These are phyloP conservation scores for Sarotherodon lohbergeri DNA, from an alignment of 2,113 vertebrate genomes.

Conservation along the genomic window DNA sequence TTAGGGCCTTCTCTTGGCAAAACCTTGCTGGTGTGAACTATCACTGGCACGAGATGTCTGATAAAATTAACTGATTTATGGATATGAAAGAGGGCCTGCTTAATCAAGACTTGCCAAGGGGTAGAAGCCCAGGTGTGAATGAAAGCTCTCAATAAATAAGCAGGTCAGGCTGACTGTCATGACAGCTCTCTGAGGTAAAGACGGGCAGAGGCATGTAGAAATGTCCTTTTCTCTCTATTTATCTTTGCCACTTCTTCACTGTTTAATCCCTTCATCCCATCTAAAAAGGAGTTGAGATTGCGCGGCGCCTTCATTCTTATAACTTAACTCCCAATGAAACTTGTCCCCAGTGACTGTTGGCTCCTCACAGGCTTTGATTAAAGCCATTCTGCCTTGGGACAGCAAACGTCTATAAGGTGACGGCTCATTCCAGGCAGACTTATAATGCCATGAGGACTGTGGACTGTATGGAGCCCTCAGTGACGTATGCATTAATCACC, in stretches of 20 bases:
- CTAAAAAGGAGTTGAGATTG: constrained; percentile 24
- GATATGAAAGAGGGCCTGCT: constrained; percentile 27
- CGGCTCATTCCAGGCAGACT: constrained; percentile 26
- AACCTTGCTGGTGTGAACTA: constrained; percentile 22
- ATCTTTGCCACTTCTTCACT: constrained; percentile 27
- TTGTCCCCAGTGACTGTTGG: constrained; percentile 48
- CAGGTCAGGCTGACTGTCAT: constrained; percentile 15
- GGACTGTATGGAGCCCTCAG: constrained; percentile 34
- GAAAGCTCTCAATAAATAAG: constrained; percentile 60
- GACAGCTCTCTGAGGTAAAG: constrained; percentile 40
- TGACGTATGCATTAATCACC: constrained; percentile 49
- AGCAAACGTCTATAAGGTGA: constrained; percentile 34
- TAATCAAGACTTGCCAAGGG: constrained; percentile 27
- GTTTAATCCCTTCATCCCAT: constrained; percentile 23
- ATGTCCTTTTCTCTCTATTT: constrained; percentile 18
- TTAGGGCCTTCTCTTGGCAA: constrained; percentile 28
- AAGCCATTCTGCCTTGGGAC: constrained; percentile 53
- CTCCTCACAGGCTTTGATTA: constrained; percentile 60
- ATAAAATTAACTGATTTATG: constrained; percentile 66
- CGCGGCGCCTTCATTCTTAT: constrained; percentile 25
- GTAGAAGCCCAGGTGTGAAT: constrained; percentile 30
- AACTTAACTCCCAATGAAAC: constrained; percentile 51
- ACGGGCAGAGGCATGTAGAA: constrained; percentile 22
- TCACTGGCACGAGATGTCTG: constrained; percentile 34
- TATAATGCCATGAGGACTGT: constrained; percentile 19